A percentile compares a stretch with the other conserved stretches of the same genome.
These are phyloP conservation scores for Phymanthus crucifer DNA, from an alignment of 92 coral and sea anemone genomes.

Conservation along the genomic window DNA sequence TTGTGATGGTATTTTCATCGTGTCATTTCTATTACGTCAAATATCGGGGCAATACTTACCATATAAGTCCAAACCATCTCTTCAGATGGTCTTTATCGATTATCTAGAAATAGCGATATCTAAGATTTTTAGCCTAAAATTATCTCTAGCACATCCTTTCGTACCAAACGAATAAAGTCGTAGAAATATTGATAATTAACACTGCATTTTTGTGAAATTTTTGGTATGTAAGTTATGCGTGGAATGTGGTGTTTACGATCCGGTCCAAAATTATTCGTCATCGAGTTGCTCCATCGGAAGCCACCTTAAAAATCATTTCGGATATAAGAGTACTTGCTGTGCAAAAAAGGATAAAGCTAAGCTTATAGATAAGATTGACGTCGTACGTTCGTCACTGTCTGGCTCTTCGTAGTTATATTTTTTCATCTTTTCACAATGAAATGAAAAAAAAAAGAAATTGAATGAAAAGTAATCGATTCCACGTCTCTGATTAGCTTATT, in stretches of 20 bases:
- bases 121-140: neutral
- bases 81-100: neutral
- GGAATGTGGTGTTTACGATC: slow-evolving; percentile 22
- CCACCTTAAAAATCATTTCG: neutral
- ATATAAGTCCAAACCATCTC: slow-evolving; percentile 24
- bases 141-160: neutral
- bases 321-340: neutral
- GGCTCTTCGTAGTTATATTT: neutral
- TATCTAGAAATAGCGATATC: neutral
- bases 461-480: neutral
- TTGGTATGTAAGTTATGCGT: slow-evolving; percentile 1
- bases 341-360: neutral
- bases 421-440: neutral
- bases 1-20: neutral
- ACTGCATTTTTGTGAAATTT: slow-evolving; percentile 1
- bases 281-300: neutral
- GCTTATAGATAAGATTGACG: neutral
- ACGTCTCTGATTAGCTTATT: too few species aligned
- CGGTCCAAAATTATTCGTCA: neutral
- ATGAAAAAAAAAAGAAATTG: neutral
- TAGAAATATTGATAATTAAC: neutral
- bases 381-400: neutral
- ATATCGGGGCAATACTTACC: slow-evolving; percentile 9
- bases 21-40: slow-evolving; percentile 9
- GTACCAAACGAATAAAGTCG: neutral